Conservation (phyloP, 2,888 invertebrate species). For the Drosophila colorata region DNA sequence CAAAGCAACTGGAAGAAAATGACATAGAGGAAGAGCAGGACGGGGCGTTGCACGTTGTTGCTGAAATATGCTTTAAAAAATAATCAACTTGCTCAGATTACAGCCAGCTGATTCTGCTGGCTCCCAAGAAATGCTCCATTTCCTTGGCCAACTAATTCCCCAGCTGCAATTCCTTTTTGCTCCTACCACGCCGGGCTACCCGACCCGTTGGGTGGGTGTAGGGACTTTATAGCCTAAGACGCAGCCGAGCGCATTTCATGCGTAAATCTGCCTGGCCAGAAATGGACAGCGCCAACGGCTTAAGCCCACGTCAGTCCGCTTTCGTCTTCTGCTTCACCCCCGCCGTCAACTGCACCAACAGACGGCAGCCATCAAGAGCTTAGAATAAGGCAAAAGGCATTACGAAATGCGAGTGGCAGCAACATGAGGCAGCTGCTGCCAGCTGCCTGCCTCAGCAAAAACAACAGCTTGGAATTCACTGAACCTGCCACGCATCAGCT, state of each 20-base stretch:
- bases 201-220: background rate
- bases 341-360: background rate
- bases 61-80: constrained; percentile 77
- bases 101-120: constrained; percentile 20
- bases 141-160: constrained; percentile 43
- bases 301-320: constrained; percentile 31
- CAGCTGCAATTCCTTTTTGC: constrained; percentile 24
- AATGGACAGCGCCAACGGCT: constrained; percentile 51
- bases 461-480: constrained; percentile 14
- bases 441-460: constrained; percentile 5
- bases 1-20: constrained; percentile 76
- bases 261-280: constrained; percentile 47
- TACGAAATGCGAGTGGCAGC: constrained; percentile 15
- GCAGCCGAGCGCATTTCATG: constrained; percentile 55
- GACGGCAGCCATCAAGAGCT: constrained; percentile 36
- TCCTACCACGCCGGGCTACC: background rate
- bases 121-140: constrained; percentile 20
- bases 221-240: constrained; percentile 22
- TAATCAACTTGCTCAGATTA: constrained; percentile 70
- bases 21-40: constrained; percentile 9
- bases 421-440: constrained; percentile 3
- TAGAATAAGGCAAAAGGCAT: constrained; percentile 30
- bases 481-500: constrained; percentile 23
- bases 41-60: constrained; percentile 26
- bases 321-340: background rate